Evolutionary conservation across 1,140 invertebrate species (phyloP), one percentile per base, ranked within the genome.

Genomic region (Matsumurasca onukii): DNA sequence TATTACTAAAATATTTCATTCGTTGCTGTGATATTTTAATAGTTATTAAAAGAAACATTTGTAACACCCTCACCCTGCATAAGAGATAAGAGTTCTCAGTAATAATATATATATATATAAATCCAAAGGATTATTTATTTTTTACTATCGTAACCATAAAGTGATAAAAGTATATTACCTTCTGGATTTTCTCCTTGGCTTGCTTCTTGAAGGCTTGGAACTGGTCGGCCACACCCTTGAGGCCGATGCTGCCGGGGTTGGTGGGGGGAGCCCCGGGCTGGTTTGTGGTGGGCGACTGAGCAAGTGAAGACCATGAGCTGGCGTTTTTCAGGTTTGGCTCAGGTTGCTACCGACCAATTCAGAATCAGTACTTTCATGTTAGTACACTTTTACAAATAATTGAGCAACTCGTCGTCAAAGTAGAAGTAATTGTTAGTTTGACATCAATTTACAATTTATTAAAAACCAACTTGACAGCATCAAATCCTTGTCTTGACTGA

Each of bases 181-280:
- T 86, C 81, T 97, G 93, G 69, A 90, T 89, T 78, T 98, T 97
- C 80, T 98, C 94, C 80, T 94, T 94, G 9, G 95, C 95, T 83
- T 97, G 91, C 77, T 96, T 97, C 77, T 94, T 94, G 79, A 98
- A 98, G 71, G 89, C 89, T 81, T 93, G 84, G 75, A 90, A 91
- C 70, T 85, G 84, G 73, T 77, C 76, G 20, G 88, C 80, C 71
- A 82, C 76, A 61, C 73, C 69, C 24, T 74, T 73, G 61, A 74
- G 75, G 17, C 73, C 49, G 49, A 74, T 65, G 45, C 78, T 73
- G 25, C 74, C 72, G 27, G 71, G 75, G 25, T 72, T 52, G 20
- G 73, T 70, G 25, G 73, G 69, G 31, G 71, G 74, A 39, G 71
- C 67, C 22, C 70, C 63, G 31, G 52, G 66, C 24, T 62, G 62